A percentile compares a stretch with the other conserved stretches of the same genome.
phyloP scores from a whole-genome alignment of 2,113 vertebrate genomes.

The Marmota flaviventris region DNA sequence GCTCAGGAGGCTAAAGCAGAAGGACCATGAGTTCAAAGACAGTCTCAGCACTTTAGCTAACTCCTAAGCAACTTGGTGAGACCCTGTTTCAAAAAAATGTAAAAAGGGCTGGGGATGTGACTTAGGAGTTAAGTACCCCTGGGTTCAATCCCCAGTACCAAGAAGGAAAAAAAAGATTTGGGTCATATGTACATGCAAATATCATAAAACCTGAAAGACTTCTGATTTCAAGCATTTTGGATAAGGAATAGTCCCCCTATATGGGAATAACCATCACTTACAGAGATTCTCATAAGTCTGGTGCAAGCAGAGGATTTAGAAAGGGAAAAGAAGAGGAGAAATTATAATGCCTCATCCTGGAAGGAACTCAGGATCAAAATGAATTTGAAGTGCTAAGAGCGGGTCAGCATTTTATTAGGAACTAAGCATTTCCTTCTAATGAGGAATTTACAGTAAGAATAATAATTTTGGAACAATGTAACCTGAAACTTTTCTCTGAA shows the following conservation, averaged over 20 bases:
- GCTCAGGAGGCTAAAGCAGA: too few relatives aligned
- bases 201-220: too few relatives aligned
- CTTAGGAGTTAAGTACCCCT: too few relatives aligned
- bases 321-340: not conserved
- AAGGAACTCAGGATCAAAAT: not conserved
- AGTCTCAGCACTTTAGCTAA: too few relatives aligned
- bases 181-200: too few relatives aligned
- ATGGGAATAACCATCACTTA: not conserved
- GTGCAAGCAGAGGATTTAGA: not conserved
- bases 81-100: too few relatives aligned
- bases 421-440: not conserved
- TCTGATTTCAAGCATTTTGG: too few relatives aligned
- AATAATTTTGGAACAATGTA: not conserved
- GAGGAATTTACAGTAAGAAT: not conserved
- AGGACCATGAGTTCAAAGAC: too few relatives aligned
- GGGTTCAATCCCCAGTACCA: not conserved
- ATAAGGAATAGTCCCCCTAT: too few relatives aligned
- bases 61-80: too few relatives aligned
- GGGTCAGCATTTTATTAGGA: not conserved
- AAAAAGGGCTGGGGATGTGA: too few relatives aligned
- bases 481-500: not conserved
- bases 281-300: not conserved
- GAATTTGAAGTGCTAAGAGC: not conserved
- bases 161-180: not conserved
- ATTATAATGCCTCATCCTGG: not conserved